Evolutionary conservation across 2,888 invertebrate genomes (phyloP).

Genomic region (Cryptocephalus moraei): DNA sequence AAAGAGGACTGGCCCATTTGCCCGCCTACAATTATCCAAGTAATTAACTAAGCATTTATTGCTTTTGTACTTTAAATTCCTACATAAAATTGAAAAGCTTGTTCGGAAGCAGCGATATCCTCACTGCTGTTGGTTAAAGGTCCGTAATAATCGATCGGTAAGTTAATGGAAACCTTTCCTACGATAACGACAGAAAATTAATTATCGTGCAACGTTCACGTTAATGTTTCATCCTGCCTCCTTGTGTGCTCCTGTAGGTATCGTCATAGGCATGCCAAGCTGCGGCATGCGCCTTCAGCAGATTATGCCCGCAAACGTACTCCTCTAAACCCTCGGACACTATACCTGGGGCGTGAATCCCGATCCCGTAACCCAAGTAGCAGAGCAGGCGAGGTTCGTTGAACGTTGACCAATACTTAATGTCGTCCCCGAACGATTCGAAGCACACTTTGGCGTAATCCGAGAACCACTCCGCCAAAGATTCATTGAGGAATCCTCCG

Average conservation of each 20-base stretch:
- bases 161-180: not conserved
- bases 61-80: not conserved
- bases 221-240: too few relatives aligned
- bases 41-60: too few relatives aligned
- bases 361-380: not conserved
- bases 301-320: not conserved
- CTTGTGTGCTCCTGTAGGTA: not conserved
- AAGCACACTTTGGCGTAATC: constrained; percentile 4
- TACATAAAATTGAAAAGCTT: too few relatives aligned
- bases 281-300: too few relatives aligned
- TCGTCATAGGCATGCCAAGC: too few relatives aligned
- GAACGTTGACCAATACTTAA: constrained; percentile 8
- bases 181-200: too few relatives aligned
- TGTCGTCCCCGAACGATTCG: too few relatives aligned
- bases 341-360: not conserved
- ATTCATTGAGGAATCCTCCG: constrained; percentile 1
- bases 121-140: too few relatives aligned
- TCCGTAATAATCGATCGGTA: not conserved
- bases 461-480: constrained; percentile 4
- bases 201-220: too few relatives aligned
- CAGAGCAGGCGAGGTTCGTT: constrained; percentile 7
- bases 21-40: too few relatives aligned
- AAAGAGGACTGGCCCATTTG: not conserved
- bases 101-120: too few relatives aligned
- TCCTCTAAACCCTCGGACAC: not conserved